A percentile compares a stretch with the other conserved stretches of the same genome.
Evolutionary conservation across 1,140 invertebrate species (phyloP).

Genomic region (Capitella teleta): DNA sequence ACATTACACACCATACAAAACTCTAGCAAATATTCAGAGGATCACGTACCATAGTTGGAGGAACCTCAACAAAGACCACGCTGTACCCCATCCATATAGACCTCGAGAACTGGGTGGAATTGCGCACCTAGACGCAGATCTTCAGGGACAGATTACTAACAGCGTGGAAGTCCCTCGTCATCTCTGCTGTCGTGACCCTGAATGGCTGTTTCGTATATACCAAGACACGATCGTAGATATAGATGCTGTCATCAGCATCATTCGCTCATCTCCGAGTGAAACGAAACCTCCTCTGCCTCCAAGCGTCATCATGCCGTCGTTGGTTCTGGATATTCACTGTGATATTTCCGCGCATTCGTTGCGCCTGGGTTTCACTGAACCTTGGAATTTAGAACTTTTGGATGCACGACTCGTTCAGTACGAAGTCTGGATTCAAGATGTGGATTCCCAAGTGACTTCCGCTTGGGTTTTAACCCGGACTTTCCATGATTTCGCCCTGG

Average conservation of each 20-base stretch:
- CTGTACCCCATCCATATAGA: constrained; percentile 37
- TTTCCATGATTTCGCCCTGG: not conserved
- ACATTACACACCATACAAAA: constrained; percentile 44
- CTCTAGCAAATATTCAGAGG: constrained; percentile 30
- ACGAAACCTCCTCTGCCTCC: not conserved
- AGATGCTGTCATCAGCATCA: constrained; percentile 17
- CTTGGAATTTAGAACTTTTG: constrained; percentile 21
- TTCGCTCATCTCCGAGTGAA: not conserved
- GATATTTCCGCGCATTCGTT: not conserved
- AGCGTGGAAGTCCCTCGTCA: constrained; percentile 37
- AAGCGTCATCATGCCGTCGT: not conserved
- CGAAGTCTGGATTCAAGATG: constrained; percentile 20
- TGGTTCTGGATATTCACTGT: not conserved
- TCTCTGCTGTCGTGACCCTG: constrained; percentile 45
- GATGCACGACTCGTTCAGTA: constrained; percentile 14
- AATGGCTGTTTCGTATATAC: constrained; percentile 47
- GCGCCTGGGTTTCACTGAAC: constrained; percentile 9
- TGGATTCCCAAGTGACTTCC: not conserved
- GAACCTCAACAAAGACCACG: constrained; percentile 34
- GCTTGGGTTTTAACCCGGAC: constrained; percentile 6
- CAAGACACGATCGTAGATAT: constrained; percentile 46
- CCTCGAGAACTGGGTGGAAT: constrained; percentile 37
- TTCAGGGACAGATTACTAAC: constrained; percentile 32
- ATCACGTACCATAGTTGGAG: no score
- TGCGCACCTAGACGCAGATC: constrained; percentile 27